phyloP scores from a whole-genome alignment of 2,888 invertebrate genomes.

The Drosophila mimica region DNA sequence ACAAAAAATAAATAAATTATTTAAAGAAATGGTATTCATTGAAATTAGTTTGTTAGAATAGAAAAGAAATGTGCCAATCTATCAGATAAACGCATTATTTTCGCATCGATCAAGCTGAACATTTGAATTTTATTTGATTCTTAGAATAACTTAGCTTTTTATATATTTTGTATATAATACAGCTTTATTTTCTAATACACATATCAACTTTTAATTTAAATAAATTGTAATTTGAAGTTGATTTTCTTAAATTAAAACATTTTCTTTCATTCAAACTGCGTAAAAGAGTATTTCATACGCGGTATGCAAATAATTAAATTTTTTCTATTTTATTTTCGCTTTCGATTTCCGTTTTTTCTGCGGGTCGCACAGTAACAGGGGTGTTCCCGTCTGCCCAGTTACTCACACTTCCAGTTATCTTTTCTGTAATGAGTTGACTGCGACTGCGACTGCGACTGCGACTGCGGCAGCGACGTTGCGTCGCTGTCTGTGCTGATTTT shows the following conservation, averaged over 20 bases:
- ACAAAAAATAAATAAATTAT: too few species aligned
- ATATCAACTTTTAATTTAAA: not conserved
- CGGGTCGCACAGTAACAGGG: slow-evolving; percentile 57
- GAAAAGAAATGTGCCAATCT: not conserved
- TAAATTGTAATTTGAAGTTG: not conserved
- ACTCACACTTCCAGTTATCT: slow-evolving; percentile 21
- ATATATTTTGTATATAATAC: too few species aligned
- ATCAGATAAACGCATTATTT: not conserved
- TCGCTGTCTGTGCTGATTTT: slow-evolving; percentile 21
- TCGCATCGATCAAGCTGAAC: not conserved
- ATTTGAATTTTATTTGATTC: not conserved
- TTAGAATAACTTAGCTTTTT: not conserved
- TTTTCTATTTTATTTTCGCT: slow-evolving; percentile 46
- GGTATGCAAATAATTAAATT: not conserved
- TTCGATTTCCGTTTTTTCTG: slow-evolving; percentile 64
- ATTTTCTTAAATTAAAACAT: too few species aligned
- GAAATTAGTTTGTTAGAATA: not conserved
- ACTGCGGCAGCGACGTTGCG: not conserved
- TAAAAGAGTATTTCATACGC: slow-evolving; percentile 18
- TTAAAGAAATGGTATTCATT: too few species aligned
- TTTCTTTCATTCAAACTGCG: too few species aligned
- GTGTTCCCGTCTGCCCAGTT: slow-evolving; percentile 20
- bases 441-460: slow-evolving; percentile 15
- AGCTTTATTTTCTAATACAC: not conserved
- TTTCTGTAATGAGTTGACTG: slow-evolving; percentile 43